phyloP scores from a whole-genome alignment of 2,888 invertebrate species.

The Lasioglossum vierecki region DNA sequence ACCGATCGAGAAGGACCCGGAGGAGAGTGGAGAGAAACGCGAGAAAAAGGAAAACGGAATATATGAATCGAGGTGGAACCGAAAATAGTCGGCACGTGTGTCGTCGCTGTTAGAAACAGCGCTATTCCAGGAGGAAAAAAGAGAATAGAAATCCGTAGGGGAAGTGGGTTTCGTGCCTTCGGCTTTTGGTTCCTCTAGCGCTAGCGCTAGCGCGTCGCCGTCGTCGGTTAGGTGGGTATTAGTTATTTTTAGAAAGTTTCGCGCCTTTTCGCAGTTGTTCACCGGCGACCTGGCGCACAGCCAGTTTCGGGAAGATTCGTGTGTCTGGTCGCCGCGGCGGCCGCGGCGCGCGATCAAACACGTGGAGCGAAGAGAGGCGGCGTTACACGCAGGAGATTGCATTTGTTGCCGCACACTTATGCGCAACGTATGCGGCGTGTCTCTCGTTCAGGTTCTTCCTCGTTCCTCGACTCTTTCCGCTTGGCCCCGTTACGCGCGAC shows the following conservation, averaged over 20 bases:
- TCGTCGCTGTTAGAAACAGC: slow-evolving; percentile 27
- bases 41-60: neutral
- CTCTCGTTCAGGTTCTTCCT: slow-evolving; percentile 61
- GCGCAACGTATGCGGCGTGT: slow-evolving; percentile 38
- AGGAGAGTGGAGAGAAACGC: neutral
- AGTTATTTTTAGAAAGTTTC: slow-evolving; percentile 69
- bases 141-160: slow-evolving; percentile 19
- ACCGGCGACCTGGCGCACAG: slow-evolving; percentile 61
- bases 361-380: slow-evolving; percentile 49
- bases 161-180: slow-evolving; percentile 35
- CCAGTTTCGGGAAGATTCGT: slow-evolving; percentile 63
- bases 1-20: neutral
- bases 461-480: slow-evolving; percentile 65
- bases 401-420: slow-evolving; percentile 52
- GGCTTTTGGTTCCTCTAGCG: slow-evolving; percentile 2
- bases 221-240: slow-evolving; percentile 51
- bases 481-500: slow-evolving; percentile 55
- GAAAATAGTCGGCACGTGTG: slow-evolving; percentile 46
- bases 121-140: slow-evolving; percentile 35
- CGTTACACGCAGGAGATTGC: slow-evolving; percentile 28
- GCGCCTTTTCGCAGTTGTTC: slow-evolving; percentile 69
- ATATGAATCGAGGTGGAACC: slow-evolving; percentile 26
- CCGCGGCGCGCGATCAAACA: slow-evolving; percentile 39
- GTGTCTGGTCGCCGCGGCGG: slow-evolving; percentile 29
- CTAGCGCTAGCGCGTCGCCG: neutral